phyloP scores from a whole-genome alignment of 1,140 invertebrate species.

The Anthonomus grandis region DNA sequence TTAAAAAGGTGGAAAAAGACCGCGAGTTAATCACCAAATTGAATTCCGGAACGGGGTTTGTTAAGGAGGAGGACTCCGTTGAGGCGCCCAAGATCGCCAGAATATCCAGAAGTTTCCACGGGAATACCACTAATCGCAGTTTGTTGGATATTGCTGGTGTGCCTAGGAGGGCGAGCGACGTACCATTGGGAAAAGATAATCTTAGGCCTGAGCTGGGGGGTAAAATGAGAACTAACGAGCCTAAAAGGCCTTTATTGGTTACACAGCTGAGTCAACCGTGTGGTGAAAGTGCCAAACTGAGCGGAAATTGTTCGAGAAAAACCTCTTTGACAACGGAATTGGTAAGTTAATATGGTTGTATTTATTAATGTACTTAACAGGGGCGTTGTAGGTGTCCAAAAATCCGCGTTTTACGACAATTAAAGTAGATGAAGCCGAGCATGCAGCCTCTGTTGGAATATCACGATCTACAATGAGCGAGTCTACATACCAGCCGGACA shows the following conservation, averaged over 20 bases:
- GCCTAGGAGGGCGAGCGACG: constrained; percentile 44
- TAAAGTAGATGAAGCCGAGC: constrained; percentile 49
- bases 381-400: constrained; percentile 31
- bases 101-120: constrained; percentile 51
- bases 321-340: constrained; percentile 26
- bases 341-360: constrained; percentile 16
- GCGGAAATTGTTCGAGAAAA: constrained; percentile 16
- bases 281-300: constrained; percentile 8
- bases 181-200: constrained; percentile 5
- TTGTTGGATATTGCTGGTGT: constrained; percentile 28
- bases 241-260: constrained; percentile 22
- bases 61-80: constrained; percentile 53
- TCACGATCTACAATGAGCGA: too few species aligned
- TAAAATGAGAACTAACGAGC: background rate
- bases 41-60: constrained; percentile 46
- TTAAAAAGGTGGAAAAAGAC: constrained; percentile 31
- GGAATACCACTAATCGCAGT: constrained; percentile 38
- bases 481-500: too few species aligned
- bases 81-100: constrained; percentile 50
- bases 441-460: constrained; percentile 41
- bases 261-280: constrained; percentile 26
- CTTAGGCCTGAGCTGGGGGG: background rate
- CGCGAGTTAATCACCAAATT: constrained; percentile 18
- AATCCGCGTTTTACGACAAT: constrained; percentile 48
- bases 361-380: background rate